Percentiles rank a stretch among this genome's conserved stretches.
Evolutionary conservation across 2,113 vertebrate species (phyloP).

Genomic region (Hystrix brachyura): DNA sequence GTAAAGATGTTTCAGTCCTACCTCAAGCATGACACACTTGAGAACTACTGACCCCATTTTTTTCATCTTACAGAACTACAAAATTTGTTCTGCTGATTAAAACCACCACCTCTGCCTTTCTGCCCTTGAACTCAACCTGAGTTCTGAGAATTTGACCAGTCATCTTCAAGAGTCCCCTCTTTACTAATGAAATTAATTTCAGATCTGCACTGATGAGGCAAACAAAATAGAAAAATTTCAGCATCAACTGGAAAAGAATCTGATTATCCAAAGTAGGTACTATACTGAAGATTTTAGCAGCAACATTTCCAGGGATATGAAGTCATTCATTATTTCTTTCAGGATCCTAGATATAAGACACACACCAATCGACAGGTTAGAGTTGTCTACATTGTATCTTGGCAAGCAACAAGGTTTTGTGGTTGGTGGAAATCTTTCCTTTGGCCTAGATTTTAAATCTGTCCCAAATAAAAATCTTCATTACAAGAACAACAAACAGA

Average conservation of each 20-base stretch:
- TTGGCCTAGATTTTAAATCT: constrained; percentile 70
- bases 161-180: neutral
- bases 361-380: neutral
- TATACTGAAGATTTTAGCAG: neutral
- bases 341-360: neutral
- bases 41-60: neutral
- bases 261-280: neutral
- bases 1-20: neutral
- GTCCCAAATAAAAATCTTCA: constrained; percentile 70
- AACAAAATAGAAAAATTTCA: constrained; percentile 34
- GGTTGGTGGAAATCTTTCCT: constrained; percentile 46
- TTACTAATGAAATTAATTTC: neutral
- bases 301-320: neutral
- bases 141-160: neutral
- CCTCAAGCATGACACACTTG: neutral
- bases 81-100: neutral
- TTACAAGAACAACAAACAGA: constrained; percentile 54
- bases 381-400: neutral
- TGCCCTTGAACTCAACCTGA: neutral
- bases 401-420: constrained; percentile 46
- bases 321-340: constrained; percentile 32
- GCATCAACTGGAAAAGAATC: neutral
- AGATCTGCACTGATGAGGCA: neutral
- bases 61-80: constrained; percentile 25
- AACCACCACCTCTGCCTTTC: neutral